These are phyloP conservation scores for Condylostylus longicornis DNA, from an alignment of 1,140 invertebrate genomes.

Conservation along the genomic window DNA sequence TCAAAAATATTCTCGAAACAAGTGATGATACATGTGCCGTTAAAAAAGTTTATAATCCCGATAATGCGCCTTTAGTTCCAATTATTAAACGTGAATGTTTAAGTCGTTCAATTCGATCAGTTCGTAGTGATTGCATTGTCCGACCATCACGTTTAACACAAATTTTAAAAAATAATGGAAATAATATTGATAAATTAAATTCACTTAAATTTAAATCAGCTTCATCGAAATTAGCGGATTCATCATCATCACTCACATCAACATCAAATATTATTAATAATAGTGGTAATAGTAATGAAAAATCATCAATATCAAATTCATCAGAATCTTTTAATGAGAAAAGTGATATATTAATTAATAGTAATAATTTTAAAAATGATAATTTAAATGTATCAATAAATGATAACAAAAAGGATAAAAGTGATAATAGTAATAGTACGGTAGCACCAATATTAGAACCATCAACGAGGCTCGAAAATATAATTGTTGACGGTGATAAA, in stretches of 20 bases:
- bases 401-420: too few relatives aligned
- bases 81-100: slow-evolving; percentile 31
- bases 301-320: too few relatives aligned
- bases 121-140: slow-evolving; percentile 26
- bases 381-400: too few relatives aligned
- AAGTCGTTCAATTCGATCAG: slow-evolving; percentile 20
- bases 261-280: too few relatives aligned
- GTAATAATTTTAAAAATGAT: too few relatives aligned
- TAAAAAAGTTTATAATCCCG: slow-evolving; percentile 30
- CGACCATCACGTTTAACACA: slow-evolving; percentile 28
- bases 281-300: too few relatives aligned
- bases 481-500: slow-evolving; percentile 38
- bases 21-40: slow-evolving; percentile 30
- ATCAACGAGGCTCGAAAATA: slow-evolving; percentile 36
- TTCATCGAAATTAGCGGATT: neutral
- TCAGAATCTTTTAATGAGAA: too few relatives aligned
- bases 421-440: too few relatives aligned
- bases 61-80: slow-evolving; percentile 25
- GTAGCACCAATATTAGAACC: too few relatives aligned
- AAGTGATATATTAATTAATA: too few relatives aligned
- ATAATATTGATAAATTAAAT: slow-evolving; percentile 32
- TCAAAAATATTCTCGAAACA: slow-evolving; percentile 30
- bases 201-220: slow-evolving; percentile 27
- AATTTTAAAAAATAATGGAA: slow-evolving; percentile 27
- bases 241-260: slow-evolving; percentile 2